Percentiles rank a stretch among this genome's conserved stretches.
These are phyloP conservation scores for Arctocebus calabarensis DNA, from an alignment of 2,797 vertebrate genomes.

Conservation along the genomic window DNA sequence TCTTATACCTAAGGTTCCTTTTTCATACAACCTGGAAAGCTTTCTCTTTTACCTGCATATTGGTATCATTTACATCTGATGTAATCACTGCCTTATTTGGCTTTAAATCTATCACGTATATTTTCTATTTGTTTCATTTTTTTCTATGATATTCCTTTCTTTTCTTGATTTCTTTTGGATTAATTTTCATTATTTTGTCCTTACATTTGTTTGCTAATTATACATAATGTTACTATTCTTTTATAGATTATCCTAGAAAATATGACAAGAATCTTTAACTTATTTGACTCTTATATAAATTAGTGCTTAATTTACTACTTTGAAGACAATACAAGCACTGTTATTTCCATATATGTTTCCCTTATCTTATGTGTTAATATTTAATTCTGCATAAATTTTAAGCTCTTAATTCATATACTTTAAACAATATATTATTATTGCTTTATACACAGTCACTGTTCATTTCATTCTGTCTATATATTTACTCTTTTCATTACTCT, in stretches of 20 bases:
- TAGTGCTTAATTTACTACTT: not conserved
- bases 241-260: not conserved
- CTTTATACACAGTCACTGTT: not conserved
- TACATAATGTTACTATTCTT: not conserved
- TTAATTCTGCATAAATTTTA: not conserved
- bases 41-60: not conserved
- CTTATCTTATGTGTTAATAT: not conserved
- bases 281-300: not conserved
- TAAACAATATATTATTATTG: not conserved
- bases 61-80: not conserved
- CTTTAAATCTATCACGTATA: not conserved
- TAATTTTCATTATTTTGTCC: not conserved
- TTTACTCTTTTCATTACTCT: not conserved
- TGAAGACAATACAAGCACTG: not conserved
- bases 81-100: not conserved
- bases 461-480: not conserved
- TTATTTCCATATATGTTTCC: not conserved
- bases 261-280: not conserved
- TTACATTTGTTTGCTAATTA: not conserved
- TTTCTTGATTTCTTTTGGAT: not conserved
- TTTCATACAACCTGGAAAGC: not conserved
- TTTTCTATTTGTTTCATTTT: not conserved
- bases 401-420: not conserved
- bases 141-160: not conserved
- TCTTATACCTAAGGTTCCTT: not conserved